These are phyloP conservation scores for Lydus trimaculatus DNA, from an alignment of 2,888 invertebrate genomes.

Conservation along the genomic window DNA sequence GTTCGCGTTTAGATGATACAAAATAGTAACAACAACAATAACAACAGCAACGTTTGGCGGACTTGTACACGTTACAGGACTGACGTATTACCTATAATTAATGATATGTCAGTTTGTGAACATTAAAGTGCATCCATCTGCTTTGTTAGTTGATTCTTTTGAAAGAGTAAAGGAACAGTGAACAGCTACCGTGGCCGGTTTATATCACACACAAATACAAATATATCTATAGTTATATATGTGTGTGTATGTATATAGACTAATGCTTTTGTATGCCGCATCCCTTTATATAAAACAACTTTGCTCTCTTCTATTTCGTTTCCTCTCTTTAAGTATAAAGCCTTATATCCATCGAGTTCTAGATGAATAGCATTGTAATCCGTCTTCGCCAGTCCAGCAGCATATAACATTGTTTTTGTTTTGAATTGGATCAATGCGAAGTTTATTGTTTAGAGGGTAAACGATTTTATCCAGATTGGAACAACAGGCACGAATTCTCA, in stretches of 20 bases:
- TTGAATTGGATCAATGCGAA: slow-evolving; percentile 14
- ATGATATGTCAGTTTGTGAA: slow-evolving; percentile 58
- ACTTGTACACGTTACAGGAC: neutral
- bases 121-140: slow-evolving; percentile 58
- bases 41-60: slow-evolving; percentile 30
- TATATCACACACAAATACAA: slow-evolving; percentile 39
- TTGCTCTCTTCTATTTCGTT: slow-evolving; percentile 50
- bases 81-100: slow-evolving; percentile 55
- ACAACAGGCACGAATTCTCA: neutral
- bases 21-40: slow-evolving; percentile 34
- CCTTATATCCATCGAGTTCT: slow-evolving; percentile 42
- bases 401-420: slow-evolving; percentile 43
- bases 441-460: neutral
- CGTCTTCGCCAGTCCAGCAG: slow-evolving; percentile 34
- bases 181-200: slow-evolving; percentile 49
- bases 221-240: neutral
- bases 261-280: slow-evolving; percentile 53
- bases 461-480: neutral
- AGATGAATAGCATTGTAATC: slow-evolving; percentile 51
- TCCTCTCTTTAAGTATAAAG: slow-evolving; percentile 44
- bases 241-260: slow-evolving; percentile 32
- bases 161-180: slow-evolving; percentile 40
- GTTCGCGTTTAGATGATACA: slow-evolving; percentile 51
- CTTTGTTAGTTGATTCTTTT: slow-evolving; percentile 56
- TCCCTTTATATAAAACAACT: slow-evolving; percentile 52